A percentile compares a stretch with the other conserved stretches of the same genome.
These are phyloP conservation scores for Helicolenus hilgendorfi DNA, from an alignment of 2,797 vertebrate species.

Conservation along the genomic window DNA sequence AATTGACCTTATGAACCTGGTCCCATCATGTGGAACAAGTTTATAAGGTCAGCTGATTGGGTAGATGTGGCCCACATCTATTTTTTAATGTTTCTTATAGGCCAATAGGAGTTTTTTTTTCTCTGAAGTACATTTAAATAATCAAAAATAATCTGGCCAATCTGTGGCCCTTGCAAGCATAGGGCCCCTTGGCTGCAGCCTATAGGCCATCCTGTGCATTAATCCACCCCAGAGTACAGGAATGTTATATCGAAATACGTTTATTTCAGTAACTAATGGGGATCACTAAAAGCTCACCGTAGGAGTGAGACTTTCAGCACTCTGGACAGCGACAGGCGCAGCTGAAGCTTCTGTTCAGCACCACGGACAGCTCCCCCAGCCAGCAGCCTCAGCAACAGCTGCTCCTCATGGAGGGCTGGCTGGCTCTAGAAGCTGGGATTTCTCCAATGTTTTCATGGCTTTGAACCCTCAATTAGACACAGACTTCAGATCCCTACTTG, in stretches of 20 bases:
- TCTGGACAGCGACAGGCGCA: conserved; percentile 38
- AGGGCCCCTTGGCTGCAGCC: no score
- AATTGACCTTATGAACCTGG: no score
- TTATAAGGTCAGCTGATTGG: no score
- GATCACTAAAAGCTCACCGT: background rate
- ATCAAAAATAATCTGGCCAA: no score
- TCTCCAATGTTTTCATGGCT: conserved; percentile 21
- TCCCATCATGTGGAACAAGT: no score
- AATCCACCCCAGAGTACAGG: background rate
- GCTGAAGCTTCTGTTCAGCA: conserved; percentile 51
- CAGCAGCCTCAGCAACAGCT: conserved; percentile 14
- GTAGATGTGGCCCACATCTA: no score
- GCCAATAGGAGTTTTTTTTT: no score
- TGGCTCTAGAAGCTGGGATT: background rate
- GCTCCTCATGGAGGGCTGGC: conserved; percentile 21
- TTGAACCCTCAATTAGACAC: conserved; percentile 16
- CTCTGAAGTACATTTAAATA: no score
- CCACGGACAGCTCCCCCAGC: conserved; percentile 61
- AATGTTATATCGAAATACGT: background rate
- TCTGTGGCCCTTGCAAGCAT: no score
- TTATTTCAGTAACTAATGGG: no score
- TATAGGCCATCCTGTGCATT: no score
- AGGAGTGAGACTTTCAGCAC: conserved; percentile 43
- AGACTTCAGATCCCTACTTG: background rate
- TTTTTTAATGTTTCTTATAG: no score